Conservation (phyloP, 2,113 vertebrate species). For the Nerophis lumbriciformis region DNA sequence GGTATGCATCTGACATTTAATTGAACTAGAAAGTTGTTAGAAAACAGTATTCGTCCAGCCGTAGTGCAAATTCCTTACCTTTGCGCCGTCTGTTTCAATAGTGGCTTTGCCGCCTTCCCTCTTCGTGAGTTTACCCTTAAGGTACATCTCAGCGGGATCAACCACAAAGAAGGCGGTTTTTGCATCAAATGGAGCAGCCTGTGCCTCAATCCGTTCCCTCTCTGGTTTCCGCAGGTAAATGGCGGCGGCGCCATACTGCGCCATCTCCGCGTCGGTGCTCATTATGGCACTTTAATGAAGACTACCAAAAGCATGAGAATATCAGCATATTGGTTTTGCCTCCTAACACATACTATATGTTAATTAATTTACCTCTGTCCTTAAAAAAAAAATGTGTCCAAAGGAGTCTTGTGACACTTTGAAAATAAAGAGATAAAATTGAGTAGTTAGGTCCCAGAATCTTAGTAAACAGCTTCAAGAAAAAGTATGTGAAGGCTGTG, state of each 20-base stretch:
- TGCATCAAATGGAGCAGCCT: constrained; percentile 53
- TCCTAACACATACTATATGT: neutral
- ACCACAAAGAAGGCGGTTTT: constrained; percentile 51
- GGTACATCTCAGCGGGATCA: constrained; percentile 47
- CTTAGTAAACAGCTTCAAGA: neutral
- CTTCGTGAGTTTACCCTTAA: constrained; percentile 53
- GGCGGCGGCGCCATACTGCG: constrained; percentile 44
- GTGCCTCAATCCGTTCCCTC: constrained; percentile 56
- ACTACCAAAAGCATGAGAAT: constrained; percentile 13
- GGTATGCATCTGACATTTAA: neutral
- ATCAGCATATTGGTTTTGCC: neutral
- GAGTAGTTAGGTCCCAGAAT: neutral
- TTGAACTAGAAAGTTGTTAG: neutral
- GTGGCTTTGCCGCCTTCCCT: constrained; percentile 58
- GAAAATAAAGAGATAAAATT: neutral
- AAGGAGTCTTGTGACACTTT: constrained; percentile 9
- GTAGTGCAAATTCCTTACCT: constrained; percentile 23
- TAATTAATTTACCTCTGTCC: constrained; percentile 20
- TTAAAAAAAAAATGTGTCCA: neutral
- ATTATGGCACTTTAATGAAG: constrained; percentile 38
- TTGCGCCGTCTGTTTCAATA: constrained; percentile 43
- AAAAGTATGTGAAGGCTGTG: neutral
- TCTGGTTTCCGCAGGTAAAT: constrained; percentile 56
- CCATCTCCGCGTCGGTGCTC: constrained; percentile 61
- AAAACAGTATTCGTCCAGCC: neutral